Conservation (phyloP, 2,113 vertebrate genomes). For the Chaetodon auriga region DNA sequence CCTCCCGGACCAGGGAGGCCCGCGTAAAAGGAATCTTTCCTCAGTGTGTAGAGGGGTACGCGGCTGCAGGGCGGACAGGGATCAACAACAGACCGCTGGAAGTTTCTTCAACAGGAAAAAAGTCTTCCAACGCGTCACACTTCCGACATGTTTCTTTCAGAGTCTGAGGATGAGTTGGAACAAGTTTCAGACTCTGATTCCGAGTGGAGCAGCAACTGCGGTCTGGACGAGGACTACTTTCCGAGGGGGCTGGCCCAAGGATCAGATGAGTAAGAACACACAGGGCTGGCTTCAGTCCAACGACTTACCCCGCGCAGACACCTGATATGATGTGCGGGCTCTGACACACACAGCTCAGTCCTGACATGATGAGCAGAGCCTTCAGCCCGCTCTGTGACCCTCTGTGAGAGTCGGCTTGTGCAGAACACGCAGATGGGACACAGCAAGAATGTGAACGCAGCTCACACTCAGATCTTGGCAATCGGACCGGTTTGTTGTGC, state of each 20-base stretch:
- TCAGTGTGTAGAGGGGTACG: background rate
- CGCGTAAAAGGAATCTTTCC: background rate
- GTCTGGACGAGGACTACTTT: conserved; percentile 49
- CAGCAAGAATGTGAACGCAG: too few relatives aligned
- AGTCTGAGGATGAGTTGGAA: conserved; percentile 49
- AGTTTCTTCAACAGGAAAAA: background rate
- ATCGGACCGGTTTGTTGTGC: background rate
- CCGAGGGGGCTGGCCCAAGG: conserved; percentile 19
- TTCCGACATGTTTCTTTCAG: conserved; percentile 44
- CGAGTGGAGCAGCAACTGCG: conserved; percentile 17
- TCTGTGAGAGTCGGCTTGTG: too few relatives aligned
- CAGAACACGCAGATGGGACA: too few relatives aligned
- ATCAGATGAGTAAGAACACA: conserved; percentile 58
- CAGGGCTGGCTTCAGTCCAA: background rate
- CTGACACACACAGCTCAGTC: background rate
- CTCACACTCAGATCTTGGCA: background rate
- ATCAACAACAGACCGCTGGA: rapidly evolving
- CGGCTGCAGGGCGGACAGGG: too few relatives aligned
- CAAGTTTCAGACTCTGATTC: conserved; percentile 31
- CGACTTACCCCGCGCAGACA: background rate
- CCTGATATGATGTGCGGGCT: too few relatives aligned
- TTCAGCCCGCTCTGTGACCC: background rate
- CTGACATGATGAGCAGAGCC: background rate
- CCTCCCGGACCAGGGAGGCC: background rate
- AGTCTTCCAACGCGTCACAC: background rate